phyloP scores from a whole-genome alignment of 2,113 vertebrate genomes.

The Vidua macroura region DNA sequence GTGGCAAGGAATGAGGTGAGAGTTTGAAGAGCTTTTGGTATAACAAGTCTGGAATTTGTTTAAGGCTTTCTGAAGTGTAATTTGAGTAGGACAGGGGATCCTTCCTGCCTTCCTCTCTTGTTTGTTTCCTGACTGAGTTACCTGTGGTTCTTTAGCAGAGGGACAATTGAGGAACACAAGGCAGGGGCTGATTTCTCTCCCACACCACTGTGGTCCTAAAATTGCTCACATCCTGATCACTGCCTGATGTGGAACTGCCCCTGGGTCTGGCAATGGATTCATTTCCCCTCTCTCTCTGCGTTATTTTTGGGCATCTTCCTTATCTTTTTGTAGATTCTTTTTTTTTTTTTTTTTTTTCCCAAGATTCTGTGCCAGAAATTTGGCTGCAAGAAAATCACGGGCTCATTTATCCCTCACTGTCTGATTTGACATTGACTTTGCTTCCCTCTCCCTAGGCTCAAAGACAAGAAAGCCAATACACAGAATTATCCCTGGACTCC shows the following conservation, averaged over 20 bases:
- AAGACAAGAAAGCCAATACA: neutral
- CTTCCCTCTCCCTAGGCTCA: neutral
- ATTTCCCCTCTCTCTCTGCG: neutral
- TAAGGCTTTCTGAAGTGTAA: neutral
- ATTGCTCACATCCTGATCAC: accelerated
- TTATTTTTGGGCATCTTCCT: neutral
- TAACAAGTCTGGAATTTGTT: neutral
- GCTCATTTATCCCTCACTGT: neutral
- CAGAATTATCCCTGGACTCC: neutral
- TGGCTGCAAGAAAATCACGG: neutral
- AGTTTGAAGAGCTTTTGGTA: neutral
- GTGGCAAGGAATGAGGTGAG: neutral
- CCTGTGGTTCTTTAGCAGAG: neutral
- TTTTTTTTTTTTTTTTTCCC: neutral
- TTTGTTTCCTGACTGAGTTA: neutral
- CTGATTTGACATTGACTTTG: neutral
- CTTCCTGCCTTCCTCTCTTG: neutral
- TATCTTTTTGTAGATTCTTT: neutral
- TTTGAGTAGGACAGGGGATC: neutral
- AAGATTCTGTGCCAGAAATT: neutral
- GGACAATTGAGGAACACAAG: neutral
- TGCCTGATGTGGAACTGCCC: neutral
- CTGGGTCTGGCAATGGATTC: neutral
- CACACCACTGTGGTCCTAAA: neutral
- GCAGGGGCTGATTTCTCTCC: neutral